These are phyloP conservation scores for Theocolax elegans DNA, from an alignment of 1,140 invertebrate genomes.

Conservation along the genomic window DNA sequence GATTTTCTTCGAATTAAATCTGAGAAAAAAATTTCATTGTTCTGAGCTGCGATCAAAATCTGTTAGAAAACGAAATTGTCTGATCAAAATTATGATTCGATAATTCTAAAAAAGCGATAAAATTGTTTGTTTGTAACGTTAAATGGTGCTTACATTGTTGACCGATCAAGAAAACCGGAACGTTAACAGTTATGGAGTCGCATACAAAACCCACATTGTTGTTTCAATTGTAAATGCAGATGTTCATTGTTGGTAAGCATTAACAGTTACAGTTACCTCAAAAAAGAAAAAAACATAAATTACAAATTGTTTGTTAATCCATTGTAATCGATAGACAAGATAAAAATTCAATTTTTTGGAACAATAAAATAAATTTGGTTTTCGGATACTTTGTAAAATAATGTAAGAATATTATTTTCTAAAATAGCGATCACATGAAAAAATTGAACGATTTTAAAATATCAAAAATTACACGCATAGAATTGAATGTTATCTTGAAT, in stretches of 20 bases:
- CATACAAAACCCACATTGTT: neutral
- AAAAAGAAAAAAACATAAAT: slow-evolving; percentile 20
- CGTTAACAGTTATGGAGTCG: neutral
- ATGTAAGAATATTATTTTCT: too few relatives aligned
- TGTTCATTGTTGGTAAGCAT: neutral
- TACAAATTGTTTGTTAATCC: slow-evolving; percentile 6
- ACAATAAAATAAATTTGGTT: slow-evolving; percentile 5
- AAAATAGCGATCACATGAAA: too few relatives aligned
- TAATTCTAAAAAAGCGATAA: neutral
- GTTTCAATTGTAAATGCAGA: neutral
- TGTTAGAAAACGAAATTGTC: slow-evolving; percentile 8
- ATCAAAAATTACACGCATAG: neutral
- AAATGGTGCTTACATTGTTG: slow-evolving; percentile 9
- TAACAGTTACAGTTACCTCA: slow-evolving; percentile 48
- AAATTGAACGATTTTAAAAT: neutral
- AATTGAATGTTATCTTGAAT: slow-evolving; percentile 37
- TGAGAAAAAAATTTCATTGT: slow-evolving; percentile 7
- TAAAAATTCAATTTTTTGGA: slow-evolving; percentile 15
- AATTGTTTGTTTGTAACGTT: neutral
- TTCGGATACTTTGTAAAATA: neutral
- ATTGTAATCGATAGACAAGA: slow-evolving; percentile 22
- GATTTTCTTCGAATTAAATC: neutral
- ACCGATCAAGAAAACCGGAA: slow-evolving; percentile 3
- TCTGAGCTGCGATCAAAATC: slow-evolving; percentile 39
- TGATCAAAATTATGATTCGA: slow-evolving; percentile 31